Base-by-base conservation (phyloP, 2,888 invertebrate genomes). In the Lampropteryx suffumata region DNA sequence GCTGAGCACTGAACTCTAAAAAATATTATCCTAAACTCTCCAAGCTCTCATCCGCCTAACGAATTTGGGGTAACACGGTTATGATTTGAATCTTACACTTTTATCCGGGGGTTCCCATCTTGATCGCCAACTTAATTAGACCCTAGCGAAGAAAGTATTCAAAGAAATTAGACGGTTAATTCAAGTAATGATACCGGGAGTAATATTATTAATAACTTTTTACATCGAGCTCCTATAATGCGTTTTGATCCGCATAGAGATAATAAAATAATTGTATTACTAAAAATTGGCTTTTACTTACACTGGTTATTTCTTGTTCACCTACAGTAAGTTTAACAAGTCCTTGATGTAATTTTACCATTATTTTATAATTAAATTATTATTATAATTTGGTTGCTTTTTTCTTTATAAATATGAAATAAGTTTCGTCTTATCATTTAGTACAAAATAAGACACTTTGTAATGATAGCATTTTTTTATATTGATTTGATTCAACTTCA, bases 101-200 rank as follows among this genome's bases (percentile, higher is more conserved):
- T 73, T 80, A 52, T 50, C 52, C 51, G 12, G 45, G 50, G 44
- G 44, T 32, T 32, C 32, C 30, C 39, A 46, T 72, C 57, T 55
- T 73, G 69, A 80, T 84, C 79, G 71, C 71, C 74, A 76, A 79
- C 74, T 77, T 82, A 84, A 85, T 86, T 84, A 81, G 72, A 57
- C 69, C 67, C 70, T 56, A 67, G 67, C 65, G 69, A 64, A 76
- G 77, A 83, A 82, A 82, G 75, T 79, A 77, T 81, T 79, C 68
- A 70, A 73, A 76, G 76, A 80, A 83, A 84, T 84, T 78, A 79
- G 74, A 71, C 69, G 67, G 69, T 66, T 80, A 72, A 81, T 82
- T 83, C 65, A 62, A 65, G 70, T 69, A 71, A 72, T 75, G 73
- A 73, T 74, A 76, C 72, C 56, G 61, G 63, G 41, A 65, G 60